Evolutionary conservation across 1,140 invertebrate genomes (phyloP), one percentile per base, ranked within the genome.

Genomic region (Eupristina koningsbergeri): DNA sequence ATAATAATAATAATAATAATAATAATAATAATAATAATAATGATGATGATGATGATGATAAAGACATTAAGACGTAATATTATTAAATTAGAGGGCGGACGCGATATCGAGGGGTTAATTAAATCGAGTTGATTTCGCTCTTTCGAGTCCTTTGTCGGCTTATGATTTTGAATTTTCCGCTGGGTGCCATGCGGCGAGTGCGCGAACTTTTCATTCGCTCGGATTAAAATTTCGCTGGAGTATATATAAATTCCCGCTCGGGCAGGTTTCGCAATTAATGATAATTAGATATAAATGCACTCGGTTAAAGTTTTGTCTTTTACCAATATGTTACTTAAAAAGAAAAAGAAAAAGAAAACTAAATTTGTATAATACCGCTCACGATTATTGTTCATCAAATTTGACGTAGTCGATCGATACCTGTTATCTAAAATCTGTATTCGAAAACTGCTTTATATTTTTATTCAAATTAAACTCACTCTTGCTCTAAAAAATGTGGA

Each of bases 61-160:
- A 64, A 67, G 47, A 80, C n/a, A 19, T 34, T 84, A 84, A 29
- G 17, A 8, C 5, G 64, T 50, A 36, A 71, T 80, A 71, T 7
- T 71, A 39, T 80, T 15, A n/a, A n/a, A 58, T 45, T 3, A 45
- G 58, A n/a, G 31, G 22, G 45, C 39, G 17, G 26, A 5, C 34
- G n/a, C 31, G 63, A 26, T n/a, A n/a, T n/a, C 29, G 64, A 6
- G 47, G 41, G 63, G 58, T 73, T 17, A 45, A 26, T 11, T 53
- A 47, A 36, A 79, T n/a, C n/a, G n/a, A n/a, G n/a, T n/a, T n/a
- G n/a, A n/a, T 29, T 47, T 80, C 63, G 45, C 64, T 80, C 61
- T 31, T 77, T 61, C 61, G n/a, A n/a, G 22, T 53, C 73, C n/a
- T 45, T n/a, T 26, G 47, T 50, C 5, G 13, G 7, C 34, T n/a